Percentiles rank a stretch among this genome's conserved stretches.
Evolutionary conservation across 2,113 vertebrate species (phyloP).

Genomic region (Ginglymostoma cirratum): DNA sequence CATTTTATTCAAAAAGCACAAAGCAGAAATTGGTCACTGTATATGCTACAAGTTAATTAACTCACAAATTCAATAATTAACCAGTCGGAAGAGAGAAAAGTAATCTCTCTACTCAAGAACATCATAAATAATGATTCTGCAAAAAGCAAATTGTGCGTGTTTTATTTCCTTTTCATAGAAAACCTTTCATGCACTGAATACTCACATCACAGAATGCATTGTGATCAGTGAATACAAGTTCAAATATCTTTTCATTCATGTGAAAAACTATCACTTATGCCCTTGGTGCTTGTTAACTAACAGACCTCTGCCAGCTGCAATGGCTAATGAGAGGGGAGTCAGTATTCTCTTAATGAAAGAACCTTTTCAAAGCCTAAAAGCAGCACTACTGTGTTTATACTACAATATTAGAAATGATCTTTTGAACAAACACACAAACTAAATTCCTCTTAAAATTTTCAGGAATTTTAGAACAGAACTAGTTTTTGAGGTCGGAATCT

Average conservation of each 20-base stretch:
- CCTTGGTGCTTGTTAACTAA: background rate
- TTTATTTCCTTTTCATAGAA: background rate
- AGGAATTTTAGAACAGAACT: background rate
- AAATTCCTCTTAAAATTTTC: background rate
- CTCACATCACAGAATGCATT: background rate
- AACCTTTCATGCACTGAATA: background rate
- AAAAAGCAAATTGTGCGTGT: background rate
- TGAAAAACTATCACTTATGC: background rate
- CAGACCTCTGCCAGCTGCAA: background rate
- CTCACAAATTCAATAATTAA: background rate
- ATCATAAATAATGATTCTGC: background rate
- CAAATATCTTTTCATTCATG: background rate
- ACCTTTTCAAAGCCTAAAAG: background rate
- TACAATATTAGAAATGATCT: background rate
- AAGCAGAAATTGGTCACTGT: background rate
- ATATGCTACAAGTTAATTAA: background rate
- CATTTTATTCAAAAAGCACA: background rate
- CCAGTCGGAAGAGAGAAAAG: background rate
- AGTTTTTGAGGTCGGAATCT: background rate
- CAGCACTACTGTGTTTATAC: background rate
- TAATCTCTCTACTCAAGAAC: background rate
- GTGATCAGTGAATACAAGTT: background rate
- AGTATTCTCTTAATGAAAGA: background rate
- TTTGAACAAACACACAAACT: background rate
- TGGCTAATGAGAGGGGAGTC: background rate